Conservation (phyloP, 64 coral and sea anemone genomes). For the Pocillopora damicornis region DNA sequence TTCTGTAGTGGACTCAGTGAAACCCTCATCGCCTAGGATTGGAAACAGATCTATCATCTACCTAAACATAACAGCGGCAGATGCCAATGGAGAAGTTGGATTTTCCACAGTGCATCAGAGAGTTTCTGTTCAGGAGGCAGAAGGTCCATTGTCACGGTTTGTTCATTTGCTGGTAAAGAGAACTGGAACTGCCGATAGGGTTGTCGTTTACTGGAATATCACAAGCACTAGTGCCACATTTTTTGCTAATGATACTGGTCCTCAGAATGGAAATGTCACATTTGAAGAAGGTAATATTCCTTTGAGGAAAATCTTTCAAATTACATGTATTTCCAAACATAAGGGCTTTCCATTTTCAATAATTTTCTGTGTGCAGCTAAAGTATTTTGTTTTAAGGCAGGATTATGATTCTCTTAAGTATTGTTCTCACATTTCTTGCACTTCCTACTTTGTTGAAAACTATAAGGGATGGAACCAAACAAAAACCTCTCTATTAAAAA, state of each 20-base stretch:
- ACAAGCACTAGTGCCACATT: constrained; percentile 35
- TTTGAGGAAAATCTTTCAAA: too few relatives aligned
- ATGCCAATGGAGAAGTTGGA: constrained; percentile 89
- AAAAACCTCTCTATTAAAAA: too few relatives aligned
- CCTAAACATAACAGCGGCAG: constrained; percentile 64
- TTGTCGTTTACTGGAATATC: constrained; percentile 65
- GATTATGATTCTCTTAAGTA: too few relatives aligned
- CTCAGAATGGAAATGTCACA: constrained; percentile 47
- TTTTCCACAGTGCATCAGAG: constrained; percentile 53
- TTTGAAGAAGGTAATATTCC: constrained; percentile 71
- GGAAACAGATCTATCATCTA: constrained; percentile 34
- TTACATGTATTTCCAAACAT: too few relatives aligned
- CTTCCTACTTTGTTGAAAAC: not conserved
- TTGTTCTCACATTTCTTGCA: not conserved
- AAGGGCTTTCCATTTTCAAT: too few relatives aligned
- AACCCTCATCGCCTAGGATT: constrained; percentile 66
- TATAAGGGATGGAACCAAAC: too few relatives aligned
- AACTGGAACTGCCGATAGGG: constrained; percentile 73
- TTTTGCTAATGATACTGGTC: constrained; percentile 58
- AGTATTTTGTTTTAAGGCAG: too few relatives aligned
- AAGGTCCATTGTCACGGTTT: constrained; percentile 7
- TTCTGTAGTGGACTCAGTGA: constrained; percentile 8
- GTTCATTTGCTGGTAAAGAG: constrained; percentile 56
- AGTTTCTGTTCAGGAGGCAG: constrained; percentile 64
- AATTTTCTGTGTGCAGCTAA: too few relatives aligned